These are phyloP conservation scores for Talpa occidentalis DNA, from an alignment of 2,113 vertebrate species.

Conservation along the genomic window DNA sequence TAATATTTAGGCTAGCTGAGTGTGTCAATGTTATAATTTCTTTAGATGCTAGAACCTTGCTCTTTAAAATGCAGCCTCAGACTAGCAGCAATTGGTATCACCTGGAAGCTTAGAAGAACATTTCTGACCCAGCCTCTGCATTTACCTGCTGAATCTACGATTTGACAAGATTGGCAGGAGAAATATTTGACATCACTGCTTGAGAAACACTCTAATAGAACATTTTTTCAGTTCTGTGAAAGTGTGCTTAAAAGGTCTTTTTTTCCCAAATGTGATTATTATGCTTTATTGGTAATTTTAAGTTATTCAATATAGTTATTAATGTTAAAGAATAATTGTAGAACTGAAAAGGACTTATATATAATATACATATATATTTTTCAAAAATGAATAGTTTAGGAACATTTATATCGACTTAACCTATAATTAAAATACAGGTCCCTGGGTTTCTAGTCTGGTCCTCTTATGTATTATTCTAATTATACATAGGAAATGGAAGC, in stretches of 20 bases:
- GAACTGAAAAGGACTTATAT: background rate
- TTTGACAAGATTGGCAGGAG: background rate
- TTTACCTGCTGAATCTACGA: background rate
- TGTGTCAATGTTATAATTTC: background rate
- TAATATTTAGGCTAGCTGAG: background rate
- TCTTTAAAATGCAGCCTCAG: background rate
- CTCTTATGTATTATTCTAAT: background rate
- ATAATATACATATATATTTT: background rate
- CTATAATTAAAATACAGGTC: background rate
- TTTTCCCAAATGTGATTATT: background rate
- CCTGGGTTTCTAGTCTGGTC: background rate
- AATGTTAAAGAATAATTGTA: constrained; percentile 1
- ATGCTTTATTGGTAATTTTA: background rate
- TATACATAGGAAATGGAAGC: background rate
- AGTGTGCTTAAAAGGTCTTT: background rate
- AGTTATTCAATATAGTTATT: background rate
- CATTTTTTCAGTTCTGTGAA: background rate
- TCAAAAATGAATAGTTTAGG: no score
- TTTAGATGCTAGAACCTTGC: background rate
- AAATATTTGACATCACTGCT: background rate
- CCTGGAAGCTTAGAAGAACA: background rate
- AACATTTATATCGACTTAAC: background rate
- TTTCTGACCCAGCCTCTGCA: background rate
- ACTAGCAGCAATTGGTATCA: background rate
- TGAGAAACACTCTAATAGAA: background rate